Evolutionary conservation across 2,888 invertebrate genomes (phyloP).

Genomic region (Dromius quadrimaculatus): DNA sequence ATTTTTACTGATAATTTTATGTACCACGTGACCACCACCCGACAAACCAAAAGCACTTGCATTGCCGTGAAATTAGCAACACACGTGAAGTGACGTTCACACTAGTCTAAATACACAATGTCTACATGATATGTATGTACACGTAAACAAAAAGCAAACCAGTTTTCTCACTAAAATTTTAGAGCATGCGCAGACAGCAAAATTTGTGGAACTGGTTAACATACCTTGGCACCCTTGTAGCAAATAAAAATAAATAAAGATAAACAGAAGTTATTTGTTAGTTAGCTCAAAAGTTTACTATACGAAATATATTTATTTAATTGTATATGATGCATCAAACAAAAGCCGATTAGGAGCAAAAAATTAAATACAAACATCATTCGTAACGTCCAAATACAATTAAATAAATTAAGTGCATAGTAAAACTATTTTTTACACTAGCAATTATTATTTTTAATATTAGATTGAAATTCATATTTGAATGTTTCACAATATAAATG

Average conservation of each 20-base stretch:
- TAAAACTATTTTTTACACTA: slow-evolving; percentile 31
- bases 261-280: slow-evolving; percentile 41
- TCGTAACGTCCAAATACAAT: slow-evolving; percentile 29
- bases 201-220: slow-evolving; percentile 61
- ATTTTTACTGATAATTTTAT: neutral
- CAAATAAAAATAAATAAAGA: slow-evolving; percentile 61
- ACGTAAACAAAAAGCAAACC: slow-evolving; percentile 46
- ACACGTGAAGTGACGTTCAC: slow-evolving; percentile 24
- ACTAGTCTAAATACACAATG: slow-evolving; percentile 31
- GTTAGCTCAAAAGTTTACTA: slow-evolving; percentile 22
- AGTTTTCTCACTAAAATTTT: slow-evolving; percentile 40
- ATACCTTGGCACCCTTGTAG: slow-evolving; percentile 75
- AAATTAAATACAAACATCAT: neutral
- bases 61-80: slow-evolving; percentile 37
- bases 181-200: slow-evolving; percentile 48
- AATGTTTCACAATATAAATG: slow-evolving; percentile 36
- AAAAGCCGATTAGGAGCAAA: neutral
- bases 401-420: slow-evolving; percentile 30
- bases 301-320: slow-evolving; percentile 30
- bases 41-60: slow-evolving; percentile 28
- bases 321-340: slow-evolving; percentile 16
- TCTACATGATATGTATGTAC: slow-evolving; percentile 39
- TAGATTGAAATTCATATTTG: slow-evolving; percentile 20
- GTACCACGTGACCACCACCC: slow-evolving; percentile 22
- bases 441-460: slow-evolving; percentile 10